Base-by-base conservation (phyloP, 2,797 vertebrate genomes). In the Myotis myotis region DNA sequence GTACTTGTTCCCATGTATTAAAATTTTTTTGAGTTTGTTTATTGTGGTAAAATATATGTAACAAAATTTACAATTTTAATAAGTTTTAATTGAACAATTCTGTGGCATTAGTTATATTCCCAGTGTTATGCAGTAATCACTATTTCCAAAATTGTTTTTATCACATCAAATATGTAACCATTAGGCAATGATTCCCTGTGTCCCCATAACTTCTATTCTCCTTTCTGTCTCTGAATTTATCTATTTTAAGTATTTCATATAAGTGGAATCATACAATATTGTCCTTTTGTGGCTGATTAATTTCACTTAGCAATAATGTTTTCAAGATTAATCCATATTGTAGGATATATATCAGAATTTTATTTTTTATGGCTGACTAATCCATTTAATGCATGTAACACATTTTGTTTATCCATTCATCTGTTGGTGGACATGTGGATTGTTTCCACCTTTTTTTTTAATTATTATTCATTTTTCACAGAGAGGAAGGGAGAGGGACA, bases 291-390 rank as follows among this genome's bases (percentile, higher is more conserved):
- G 5, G 79, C 41, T 87, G 62, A 20, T 53, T 87, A 72, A 91
- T 80, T 91, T 95, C 19, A 84, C 8, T 80, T 93, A 81, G 22
- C n/a, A 53, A 53, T 84, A 66, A 60, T 74, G 20, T 71, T 78
- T 92, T 94, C 19, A 75, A 36, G 60, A 12, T 83, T 83, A 20
- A 44, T 84, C 36, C 4, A 3, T 91, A 22, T 91, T 94, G 9
- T 88, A 80, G 19, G 66, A 33, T 25, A 41, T 25, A 41, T 75
- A n/a, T 44, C 66, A 75, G 66, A 93, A 94, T 71, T 86, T 62
- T 22, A 51, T 76, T 82, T 57, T 10, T 92, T 89, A 71, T 80
- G 13, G 36, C 49, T 55, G 8, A 76, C 51, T 82, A 94, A 55
- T 80, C 12, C 5, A 62, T 64, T 74, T 6, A 87, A n/a, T 74